Conservation (phyloP, 2,888 invertebrate genomes). For the Camptogramma bilineatum region DNA sequence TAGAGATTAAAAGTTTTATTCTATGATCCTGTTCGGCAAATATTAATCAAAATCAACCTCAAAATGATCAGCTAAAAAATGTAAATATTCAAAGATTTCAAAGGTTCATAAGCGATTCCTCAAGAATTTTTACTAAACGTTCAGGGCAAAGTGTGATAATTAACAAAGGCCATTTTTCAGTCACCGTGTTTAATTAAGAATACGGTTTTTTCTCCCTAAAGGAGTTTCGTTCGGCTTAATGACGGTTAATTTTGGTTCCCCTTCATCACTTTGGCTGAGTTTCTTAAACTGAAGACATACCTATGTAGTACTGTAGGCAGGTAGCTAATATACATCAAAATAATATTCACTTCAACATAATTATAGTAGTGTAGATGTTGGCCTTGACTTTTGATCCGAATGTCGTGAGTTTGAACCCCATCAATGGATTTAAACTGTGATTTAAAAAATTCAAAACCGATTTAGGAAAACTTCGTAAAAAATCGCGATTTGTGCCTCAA, state of each 20-base stretch:
- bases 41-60: not conserved
- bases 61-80: not conserved
- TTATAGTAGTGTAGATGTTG: no score
- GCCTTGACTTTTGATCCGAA: no score
- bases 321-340: no score
- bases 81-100: constrained; percentile 8
- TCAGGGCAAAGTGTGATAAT: constrained; percentile 56
- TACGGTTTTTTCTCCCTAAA: constrained; percentile 60
- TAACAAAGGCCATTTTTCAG: constrained; percentile 71
- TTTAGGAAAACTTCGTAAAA: no score
- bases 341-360: no score
- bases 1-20: no score
- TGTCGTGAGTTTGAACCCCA: no score
- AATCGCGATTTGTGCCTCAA: no score
- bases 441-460: no score
- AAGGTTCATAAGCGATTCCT: constrained; percentile 16
- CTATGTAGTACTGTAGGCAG: not conserved
- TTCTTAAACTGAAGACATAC: not conserved
- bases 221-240: constrained; percentile 73
- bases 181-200: constrained; percentile 73
- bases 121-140: constrained; percentile 20
- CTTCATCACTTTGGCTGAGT: constrained; percentile 56
- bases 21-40: not conserved
- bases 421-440: no score
- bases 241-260: constrained; percentile 66